Conservation (phyloP, 2,797 vertebrate genomes). For the Danionella dracula region DNA sequence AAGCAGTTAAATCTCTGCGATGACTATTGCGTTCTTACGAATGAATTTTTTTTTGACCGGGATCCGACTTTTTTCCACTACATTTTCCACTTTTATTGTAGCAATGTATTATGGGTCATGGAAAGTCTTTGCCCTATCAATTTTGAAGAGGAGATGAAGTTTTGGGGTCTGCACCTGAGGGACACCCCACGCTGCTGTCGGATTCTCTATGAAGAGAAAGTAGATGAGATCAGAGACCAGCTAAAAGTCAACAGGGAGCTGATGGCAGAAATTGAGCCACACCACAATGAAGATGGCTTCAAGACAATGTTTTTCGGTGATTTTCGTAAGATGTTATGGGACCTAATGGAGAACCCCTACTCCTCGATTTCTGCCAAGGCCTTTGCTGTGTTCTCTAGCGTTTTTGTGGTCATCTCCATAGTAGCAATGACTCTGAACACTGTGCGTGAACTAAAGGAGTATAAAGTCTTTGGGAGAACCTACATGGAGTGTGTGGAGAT, state of each 20-base stretch:
- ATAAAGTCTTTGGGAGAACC: conserved; percentile 68
- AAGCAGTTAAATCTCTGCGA: conserved; percentile 81
- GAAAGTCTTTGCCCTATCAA: conserved; percentile 81
- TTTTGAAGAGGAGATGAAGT: conserved; percentile 82
- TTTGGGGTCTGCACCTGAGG: conserved; percentile 82
- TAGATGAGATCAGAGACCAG: conserved; percentile 80
- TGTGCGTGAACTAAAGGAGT: conserved; percentile 76
- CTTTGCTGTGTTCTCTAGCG: conserved; percentile 81
- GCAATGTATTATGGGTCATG: conserved; percentile 83
- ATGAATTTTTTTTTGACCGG: conserved; percentile 88
- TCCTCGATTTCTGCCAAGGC: conserved; percentile 81
- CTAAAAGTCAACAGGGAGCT: conserved; percentile 84
- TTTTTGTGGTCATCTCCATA: conserved; percentile 86
- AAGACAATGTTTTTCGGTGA: conserved; percentile 71
- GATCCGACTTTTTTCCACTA: conserved; percentile 84
- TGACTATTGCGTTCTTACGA: conserved; percentile 78
- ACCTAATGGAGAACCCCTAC: conserved; percentile 86
- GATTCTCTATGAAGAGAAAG: conserved; percentile 83
- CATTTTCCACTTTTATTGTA: conserved; percentile 85
- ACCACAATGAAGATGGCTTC: conserved; percentile 67
- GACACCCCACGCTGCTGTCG: conserved; percentile 81
- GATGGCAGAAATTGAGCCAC: conserved; percentile 78
- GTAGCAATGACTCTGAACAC: conserved; percentile 88
- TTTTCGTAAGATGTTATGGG: conserved; percentile 75
- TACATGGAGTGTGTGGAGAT: conserved; percentile 84